A percentile compares a stretch with the other conserved stretches of the same genome.
These are phyloP conservation scores for Rhingia campestris DNA, from an alignment of 2,888 invertebrate genomes.

Conservation along the genomic window DNA sequence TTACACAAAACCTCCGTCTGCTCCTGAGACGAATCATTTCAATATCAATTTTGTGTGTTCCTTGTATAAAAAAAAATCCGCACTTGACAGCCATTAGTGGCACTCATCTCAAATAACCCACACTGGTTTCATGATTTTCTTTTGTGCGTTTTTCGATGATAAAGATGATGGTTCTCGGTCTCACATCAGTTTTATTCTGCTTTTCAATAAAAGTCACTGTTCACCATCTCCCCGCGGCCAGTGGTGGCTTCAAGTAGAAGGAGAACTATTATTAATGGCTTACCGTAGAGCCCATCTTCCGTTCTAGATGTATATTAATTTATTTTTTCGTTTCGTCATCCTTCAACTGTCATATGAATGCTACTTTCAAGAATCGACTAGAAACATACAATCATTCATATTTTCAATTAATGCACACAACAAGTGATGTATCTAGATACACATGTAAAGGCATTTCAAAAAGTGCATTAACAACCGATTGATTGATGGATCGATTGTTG, in stretches of 20 bases:
- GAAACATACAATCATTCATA: no score
- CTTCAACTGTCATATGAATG: no score
- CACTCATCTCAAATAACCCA: not conserved
- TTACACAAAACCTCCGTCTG: no score
- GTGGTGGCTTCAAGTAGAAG: not conserved
- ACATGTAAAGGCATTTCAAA: no score
- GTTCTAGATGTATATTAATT: not conserved
- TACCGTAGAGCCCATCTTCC: constrained; percentile 16
- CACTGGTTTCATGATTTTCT: constrained; percentile 15
- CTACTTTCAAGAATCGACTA: no score
- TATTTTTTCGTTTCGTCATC: not conserved
- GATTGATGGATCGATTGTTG: no score
- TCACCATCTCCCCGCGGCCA: not conserved
- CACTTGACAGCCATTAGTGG: constrained; percentile 13
- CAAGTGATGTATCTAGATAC: no score
- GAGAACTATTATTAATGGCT: constrained; percentile 13
- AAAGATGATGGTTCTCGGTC: not conserved
- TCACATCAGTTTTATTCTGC: not conserved
- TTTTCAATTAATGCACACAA: no score
- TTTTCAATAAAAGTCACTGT: not conserved
- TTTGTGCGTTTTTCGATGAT: not conserved
- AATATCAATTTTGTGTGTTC: no score
- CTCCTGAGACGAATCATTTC: no score
- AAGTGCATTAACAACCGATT: no score
- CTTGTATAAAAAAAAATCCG: constrained; percentile 1